Conservation (phyloP, 92 coral and sea anemone genomes). For the Porites rus region DNA sequence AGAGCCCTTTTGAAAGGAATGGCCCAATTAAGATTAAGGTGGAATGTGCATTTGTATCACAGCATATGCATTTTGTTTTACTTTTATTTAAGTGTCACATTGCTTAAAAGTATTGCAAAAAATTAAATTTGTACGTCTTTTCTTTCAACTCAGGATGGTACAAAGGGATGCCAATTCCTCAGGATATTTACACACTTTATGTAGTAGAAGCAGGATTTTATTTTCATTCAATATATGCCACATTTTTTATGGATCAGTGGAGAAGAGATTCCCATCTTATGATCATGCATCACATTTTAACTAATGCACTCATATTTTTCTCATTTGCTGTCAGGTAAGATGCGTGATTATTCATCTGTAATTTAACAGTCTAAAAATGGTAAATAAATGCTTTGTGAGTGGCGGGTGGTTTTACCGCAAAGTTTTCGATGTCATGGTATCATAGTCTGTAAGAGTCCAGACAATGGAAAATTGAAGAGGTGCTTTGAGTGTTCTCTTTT, state of each 20-base stretch:
- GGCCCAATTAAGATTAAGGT: no score
- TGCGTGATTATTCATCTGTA: not conserved
- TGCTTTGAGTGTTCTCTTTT: no score
- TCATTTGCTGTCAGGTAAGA: conserved; percentile 88
- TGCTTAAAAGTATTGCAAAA: no score
- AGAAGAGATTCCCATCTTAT: conserved; percentile 87
- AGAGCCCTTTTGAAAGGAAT: no score
- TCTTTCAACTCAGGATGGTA: conserved; percentile 65
- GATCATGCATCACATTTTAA: conserved; percentile 86
- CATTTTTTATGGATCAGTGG: conserved; percentile 96
- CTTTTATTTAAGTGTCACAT: no score
- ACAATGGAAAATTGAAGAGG: no score
- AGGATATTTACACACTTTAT: conserved; percentile 83
- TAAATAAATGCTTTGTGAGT: conserved; percentile 51
- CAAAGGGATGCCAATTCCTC: conserved; percentile 68
- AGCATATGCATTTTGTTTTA: no score
- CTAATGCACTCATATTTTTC: conserved; percentile 77
- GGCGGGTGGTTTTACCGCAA: conserved; percentile 15
- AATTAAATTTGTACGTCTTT: not conserved
- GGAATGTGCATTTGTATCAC: no score
- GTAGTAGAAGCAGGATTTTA: conserved; percentile 88
- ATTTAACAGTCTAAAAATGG: conserved; percentile 28
- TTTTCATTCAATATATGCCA: conserved; percentile 93
- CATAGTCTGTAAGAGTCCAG: no score
- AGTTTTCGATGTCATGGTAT: conserved; percentile 20